Evolutionary conservation across 2,888 invertebrate species (phyloP).

Genomic region (Coecobrya sp.): DNA sequence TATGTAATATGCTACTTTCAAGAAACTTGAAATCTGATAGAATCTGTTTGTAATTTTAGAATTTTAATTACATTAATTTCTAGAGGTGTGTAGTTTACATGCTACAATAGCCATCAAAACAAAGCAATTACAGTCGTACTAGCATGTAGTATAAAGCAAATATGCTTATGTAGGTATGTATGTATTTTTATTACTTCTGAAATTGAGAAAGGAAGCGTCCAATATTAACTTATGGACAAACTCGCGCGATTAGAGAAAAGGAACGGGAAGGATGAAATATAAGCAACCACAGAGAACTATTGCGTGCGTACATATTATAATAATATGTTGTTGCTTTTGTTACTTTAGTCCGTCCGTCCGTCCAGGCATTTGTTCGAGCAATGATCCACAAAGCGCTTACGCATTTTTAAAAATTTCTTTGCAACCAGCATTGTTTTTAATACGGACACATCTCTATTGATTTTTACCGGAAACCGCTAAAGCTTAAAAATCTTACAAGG

Average conservation of each 20-base stretch:
- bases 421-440: too few relatives aligned
- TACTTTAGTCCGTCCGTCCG: too few relatives aligned
- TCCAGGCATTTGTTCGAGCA: too few relatives aligned
- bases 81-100: not conserved
- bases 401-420: too few relatives aligned
- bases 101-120: not conserved
- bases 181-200: not conserved
- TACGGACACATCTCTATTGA: too few relatives aligned
- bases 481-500: too few relatives aligned
- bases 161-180: not conserved
- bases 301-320: too few relatives aligned
- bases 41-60: not conserved
- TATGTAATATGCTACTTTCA: too few relatives aligned
- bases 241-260: not conserved
- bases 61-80: not conserved
- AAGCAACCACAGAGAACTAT: not conserved
- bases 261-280: not conserved
- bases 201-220: constrained; percentile 1
- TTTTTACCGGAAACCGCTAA: too few relatives aligned
- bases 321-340: too few relatives aligned
- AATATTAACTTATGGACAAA: not conserved
- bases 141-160: not conserved
- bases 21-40: too few relatives aligned
- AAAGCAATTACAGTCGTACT: not conserved
- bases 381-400: too few relatives aligned